A percentile compares a stretch with the other conserved stretches of the same genome.
These are phyloP conservation scores for Mesorhabditis belari DNA, from an alignment of 2,888 invertebrate species.

Conservation along the genomic window DNA sequence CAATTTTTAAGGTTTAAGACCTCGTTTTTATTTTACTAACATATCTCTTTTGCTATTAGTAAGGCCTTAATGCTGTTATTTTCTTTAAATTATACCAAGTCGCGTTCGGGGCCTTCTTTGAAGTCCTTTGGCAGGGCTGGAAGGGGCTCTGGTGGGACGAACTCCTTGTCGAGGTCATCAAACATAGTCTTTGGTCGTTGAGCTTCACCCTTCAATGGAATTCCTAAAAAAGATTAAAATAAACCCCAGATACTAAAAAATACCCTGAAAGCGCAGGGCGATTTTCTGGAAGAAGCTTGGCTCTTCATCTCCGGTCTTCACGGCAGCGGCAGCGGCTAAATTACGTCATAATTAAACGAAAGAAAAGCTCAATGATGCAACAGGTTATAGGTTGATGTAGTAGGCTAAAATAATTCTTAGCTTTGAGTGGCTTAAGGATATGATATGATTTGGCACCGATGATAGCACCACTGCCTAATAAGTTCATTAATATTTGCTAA, in stretches of 20 bases:
- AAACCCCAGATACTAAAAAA: too few relatives aligned
- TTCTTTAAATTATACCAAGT: conserved; percentile 57
- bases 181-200: conserved; percentile 44
- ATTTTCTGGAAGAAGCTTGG: conserved; percentile 50
- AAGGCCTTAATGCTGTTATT: not conserved
- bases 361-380: too few relatives aligned
- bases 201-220: conserved; percentile 40
- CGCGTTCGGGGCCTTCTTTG: conserved; percentile 63
- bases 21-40: not conserved
- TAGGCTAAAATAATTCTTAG: too few relatives aligned
- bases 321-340: conserved; percentile 13
- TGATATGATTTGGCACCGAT: too few relatives aligned
- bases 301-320: conserved; percentile 21
- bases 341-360: not conserved
- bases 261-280: conserved; percentile 43
- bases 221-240: conserved; percentile 15
- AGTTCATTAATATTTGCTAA: not conserved
- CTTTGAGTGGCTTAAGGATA: too few relatives aligned
- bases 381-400: too few relatives aligned
- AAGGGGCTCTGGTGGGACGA: conserved; percentile 41
- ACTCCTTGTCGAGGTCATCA: conserved; percentile 49
- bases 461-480: too few relatives aligned
- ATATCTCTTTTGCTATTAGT: not conserved
- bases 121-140: conserved; percentile 50
- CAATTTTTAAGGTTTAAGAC: too few relatives aligned